Conservation (phyloP, 2,113 vertebrate genomes). For the Mixornis gularis region DNA sequence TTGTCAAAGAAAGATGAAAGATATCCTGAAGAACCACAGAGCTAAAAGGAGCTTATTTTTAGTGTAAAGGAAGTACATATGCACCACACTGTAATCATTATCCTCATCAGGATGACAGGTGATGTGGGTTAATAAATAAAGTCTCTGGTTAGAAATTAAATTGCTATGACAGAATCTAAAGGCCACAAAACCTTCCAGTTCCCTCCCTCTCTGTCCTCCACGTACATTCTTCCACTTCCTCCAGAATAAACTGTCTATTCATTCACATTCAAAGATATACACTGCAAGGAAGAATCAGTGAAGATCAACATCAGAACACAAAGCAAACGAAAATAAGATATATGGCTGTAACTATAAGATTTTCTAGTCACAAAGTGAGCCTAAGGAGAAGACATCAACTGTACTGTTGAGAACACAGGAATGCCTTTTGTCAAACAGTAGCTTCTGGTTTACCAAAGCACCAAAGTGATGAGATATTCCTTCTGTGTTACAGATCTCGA, state of each 20-base stretch:
- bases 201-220: neutral
- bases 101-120: neutral
- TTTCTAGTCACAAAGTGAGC: neutral
- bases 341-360: neutral
- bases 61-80: neutral
- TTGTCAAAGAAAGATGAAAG: neutral
- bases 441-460: neutral
- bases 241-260: neutral
- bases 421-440: neutral
- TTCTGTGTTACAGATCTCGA: neutral
- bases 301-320: neutral
- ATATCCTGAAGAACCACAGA: neutral
- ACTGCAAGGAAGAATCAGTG: neutral
- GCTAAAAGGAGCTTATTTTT: neutral
- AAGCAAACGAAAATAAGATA: neutral
- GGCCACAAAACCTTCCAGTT: neutral
- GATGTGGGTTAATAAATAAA: conserved; percentile 13
- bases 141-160: conserved; percentile 1
- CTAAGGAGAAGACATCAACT: neutral
- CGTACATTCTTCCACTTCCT: neutral
- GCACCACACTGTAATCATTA: neutral
- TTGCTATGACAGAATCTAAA: neutral
- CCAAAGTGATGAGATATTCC: neutral
- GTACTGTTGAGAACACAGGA: neutral
- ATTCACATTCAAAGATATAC: neutral